Evolutionary conservation across 23 tunicate species (phyloP), one percentile per base, ranked within the genome.

Genomic region (Aplidium turbinatum): DNA sequence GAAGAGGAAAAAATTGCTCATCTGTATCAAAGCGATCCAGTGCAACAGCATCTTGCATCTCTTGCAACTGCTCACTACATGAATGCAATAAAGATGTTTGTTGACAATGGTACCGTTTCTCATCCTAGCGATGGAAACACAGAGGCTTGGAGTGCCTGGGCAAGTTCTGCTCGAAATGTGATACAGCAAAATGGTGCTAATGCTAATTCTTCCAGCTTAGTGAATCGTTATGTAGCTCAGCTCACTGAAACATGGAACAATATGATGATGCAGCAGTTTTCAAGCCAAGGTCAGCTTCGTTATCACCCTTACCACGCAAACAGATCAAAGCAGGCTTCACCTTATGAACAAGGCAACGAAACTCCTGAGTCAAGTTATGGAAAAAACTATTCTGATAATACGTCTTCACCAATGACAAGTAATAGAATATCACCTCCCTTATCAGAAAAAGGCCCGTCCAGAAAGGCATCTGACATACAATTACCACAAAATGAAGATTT

Each of bases 151-250:
- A 42, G 50, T 42, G 11, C 16, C 13, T 42, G 50, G 50, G 50
- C 50, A 42, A 42, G 16, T 42, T 11, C 50, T 16, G 50, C 50
- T 42, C 50, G 50, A 11, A 42, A 42, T 42, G 50, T 42, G n/a
- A n/a, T n/a, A n/a, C n/a, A n/a, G n/a, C n/a, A n/a, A n/a, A 54
- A 54, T 20, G 19, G 6, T 54, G 61, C 61, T 54, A 6, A 9
- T 25, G 22, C 61, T 9, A 36, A 65, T 36, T 18, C 36, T 21
- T 18, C 72, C 23, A 65, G 72, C 38, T 65, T 65, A 65, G 72
- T 65, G 3, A 65, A 65, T 38, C 50, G 22, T 9, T 65, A 65
- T 30, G 19, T 65, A 30, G 38, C 20, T n/a, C 23, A 65, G 26
- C 5, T 65, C 11, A 22, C 23, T 4, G 50, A 65, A 4, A 19